These are phyloP conservation scores for Orius laevigatus DNA, from an alignment of 1,140 invertebrate species.

Conservation along the genomic window DNA sequence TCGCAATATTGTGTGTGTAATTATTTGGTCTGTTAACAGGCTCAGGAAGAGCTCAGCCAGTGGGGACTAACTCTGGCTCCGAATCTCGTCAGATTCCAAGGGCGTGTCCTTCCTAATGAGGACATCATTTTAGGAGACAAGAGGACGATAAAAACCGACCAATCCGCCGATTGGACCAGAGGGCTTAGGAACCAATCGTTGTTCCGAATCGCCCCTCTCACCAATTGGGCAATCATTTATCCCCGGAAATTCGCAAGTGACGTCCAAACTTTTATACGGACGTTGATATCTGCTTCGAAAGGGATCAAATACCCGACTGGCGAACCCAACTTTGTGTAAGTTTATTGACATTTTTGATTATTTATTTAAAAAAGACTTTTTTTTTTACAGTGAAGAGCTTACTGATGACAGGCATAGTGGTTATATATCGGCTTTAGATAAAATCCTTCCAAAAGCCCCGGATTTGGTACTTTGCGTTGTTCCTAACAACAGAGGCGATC, in stretches of 20 bases:
- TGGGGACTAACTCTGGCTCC: constrained; percentile 45
- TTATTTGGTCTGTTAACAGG: constrained; percentile 25
- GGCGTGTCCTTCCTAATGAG: constrained; percentile 36
- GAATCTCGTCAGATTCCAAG: constrained; percentile 37
- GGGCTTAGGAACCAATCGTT: constrained; percentile 32
- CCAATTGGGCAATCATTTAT: constrained; percentile 5
- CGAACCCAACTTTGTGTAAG: too few relatives aligned
- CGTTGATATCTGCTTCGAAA: too few relatives aligned
- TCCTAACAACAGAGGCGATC: constrained; percentile 47
- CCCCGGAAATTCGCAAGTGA: not conserved
- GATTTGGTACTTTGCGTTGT: constrained; percentile 49
- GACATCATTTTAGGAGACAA: constrained; percentile 32
- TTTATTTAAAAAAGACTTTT: too few relatives aligned
- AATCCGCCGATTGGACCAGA: constrained; percentile 45
- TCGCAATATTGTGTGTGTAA: too few relatives aligned
- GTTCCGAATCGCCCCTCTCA: constrained; percentile 20
- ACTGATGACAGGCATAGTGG: constrained; percentile 21
- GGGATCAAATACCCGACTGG: too few relatives aligned
- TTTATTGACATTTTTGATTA: too few relatives aligned
- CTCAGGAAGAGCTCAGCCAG: constrained; percentile 35
- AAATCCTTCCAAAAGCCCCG: constrained; percentile 34
- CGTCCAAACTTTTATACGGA: constrained; percentile 28
- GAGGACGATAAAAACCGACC: constrained; percentile 20
- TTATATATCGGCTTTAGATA: constrained; percentile 35
- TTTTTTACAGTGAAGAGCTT: constrained; percentile 9